These are phyloP conservation scores for Sturnira hondurensis DNA, from an alignment of 2,113 vertebrate genomes.

Conservation along the genomic window DNA sequence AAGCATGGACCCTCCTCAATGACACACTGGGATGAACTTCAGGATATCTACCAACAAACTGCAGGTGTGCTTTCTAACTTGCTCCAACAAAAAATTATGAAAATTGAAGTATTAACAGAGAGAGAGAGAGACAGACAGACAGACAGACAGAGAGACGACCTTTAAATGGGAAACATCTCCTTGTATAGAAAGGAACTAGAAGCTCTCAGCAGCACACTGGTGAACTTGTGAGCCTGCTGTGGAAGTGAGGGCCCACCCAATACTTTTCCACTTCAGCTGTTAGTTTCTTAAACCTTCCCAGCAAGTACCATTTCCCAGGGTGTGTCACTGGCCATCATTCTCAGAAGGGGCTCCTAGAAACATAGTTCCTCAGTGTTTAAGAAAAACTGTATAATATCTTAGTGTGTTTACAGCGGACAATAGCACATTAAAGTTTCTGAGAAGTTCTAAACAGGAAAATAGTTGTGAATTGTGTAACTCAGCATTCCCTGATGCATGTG, in stretches of 20 bases:
- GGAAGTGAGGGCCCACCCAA: background rate
- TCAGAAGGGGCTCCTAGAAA: background rate
- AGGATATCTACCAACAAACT: no score
- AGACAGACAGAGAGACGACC: background rate
- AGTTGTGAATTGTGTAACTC: background rate
- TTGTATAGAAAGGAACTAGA: background rate
- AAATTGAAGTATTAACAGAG: background rate
- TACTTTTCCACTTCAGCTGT: background rate
- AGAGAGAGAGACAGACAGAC: no score
- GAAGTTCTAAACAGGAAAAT: background rate
- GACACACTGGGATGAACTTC: background rate
- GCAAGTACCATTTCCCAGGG: background rate
- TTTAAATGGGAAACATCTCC: background rate
- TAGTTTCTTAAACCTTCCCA: background rate
- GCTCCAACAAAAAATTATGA: background rate
- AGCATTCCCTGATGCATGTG: background rate
- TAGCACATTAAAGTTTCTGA: background rate
- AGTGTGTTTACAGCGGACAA: no score
- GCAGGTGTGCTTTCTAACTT: background rate
- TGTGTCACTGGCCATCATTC: background rate
- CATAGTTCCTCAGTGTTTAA: background rate
- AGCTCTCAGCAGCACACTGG: no score
- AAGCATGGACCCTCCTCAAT: background rate
- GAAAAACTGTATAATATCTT: background rate
- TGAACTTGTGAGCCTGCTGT: background rate